These are phyloP conservation scores for Drosophila subquinaria DNA, from an alignment of 2,888 invertebrate species.

Conservation along the genomic window DNA sequence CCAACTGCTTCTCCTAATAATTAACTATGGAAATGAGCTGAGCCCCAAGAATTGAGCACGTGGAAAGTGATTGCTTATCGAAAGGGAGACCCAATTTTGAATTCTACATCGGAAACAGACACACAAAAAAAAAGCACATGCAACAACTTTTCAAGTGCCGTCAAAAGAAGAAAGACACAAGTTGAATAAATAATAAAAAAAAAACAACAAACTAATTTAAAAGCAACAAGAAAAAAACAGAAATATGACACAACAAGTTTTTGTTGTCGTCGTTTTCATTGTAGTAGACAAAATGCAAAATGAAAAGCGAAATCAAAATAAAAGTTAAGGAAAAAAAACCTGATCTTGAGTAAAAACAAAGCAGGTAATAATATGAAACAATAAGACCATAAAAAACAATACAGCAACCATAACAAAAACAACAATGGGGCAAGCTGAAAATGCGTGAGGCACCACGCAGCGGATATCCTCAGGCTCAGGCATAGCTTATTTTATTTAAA, in stretches of 20 bases:
- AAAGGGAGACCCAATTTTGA: constrained; percentile 40
- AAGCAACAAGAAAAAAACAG: constrained; percentile 32
- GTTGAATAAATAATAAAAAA: constrained; percentile 19
- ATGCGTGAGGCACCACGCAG: constrained; percentile 42
- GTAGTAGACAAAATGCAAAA: constrained; percentile 60
- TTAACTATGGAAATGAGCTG: constrained; percentile 70
- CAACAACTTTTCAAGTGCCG: constrained; percentile 2
- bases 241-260: constrained; percentile 74
- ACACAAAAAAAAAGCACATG: constrained; percentile 34
- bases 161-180: constrained; percentile 14
- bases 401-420: constrained; percentile 26
- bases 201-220: constrained; percentile 52
- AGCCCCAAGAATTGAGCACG: constrained; percentile 61
- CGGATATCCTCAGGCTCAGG: constrained; percentile 68
- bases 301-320: constrained; percentile 67
- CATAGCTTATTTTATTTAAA: too few species aligned
- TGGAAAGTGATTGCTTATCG: constrained; percentile 70
- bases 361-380: constrained; percentile 60
- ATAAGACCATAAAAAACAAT: constrained; percentile 51
- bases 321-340: constrained; percentile 50
- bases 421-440: constrained; percentile 39
- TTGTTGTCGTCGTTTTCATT: constrained; percentile 27
- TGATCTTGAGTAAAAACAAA: constrained; percentile 52
- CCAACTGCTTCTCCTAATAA: constrained; percentile 35
- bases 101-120: constrained; percentile 25